These are phyloP conservation scores for Leptopilina myrica DNA, from an alignment of 2,888 invertebrate genomes.

Conservation along the genomic window DNA sequence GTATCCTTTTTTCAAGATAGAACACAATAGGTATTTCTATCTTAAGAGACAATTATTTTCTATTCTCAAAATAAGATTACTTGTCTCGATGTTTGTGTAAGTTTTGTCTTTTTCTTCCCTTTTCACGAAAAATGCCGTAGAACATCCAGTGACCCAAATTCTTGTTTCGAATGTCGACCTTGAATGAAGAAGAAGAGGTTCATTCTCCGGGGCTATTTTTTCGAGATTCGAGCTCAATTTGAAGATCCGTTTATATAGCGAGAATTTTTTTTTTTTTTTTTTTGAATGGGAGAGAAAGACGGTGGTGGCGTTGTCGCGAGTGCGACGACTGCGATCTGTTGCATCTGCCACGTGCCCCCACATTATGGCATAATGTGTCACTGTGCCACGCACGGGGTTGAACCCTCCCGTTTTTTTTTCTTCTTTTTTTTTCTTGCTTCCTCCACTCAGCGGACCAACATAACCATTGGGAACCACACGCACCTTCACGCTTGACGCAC, in stretches of 20 bases:
- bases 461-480: constrained; percentile 38
- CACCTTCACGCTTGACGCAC: constrained; percentile 26
- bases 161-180: constrained; percentile 48
- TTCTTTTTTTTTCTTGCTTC: neutral
- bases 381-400: constrained; percentile 69
- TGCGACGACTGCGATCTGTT: constrained; percentile 63
- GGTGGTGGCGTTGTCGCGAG: constrained; percentile 53
- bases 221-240: neutral
- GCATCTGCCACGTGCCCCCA: constrained; percentile 74
- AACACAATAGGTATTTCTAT: no score
- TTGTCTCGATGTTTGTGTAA: no score
- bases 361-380: constrained; percentile 75
- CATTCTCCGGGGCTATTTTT: constrained; percentile 1
- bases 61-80: no score
- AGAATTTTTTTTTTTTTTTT: no score
- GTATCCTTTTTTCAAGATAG: no score
- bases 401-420: constrained; percentile 42
- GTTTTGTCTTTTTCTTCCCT: no score
- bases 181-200: neutral
- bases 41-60: no score
- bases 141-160: constrained; percentile 45
- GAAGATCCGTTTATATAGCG: neutral
- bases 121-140: no score
- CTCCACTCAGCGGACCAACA: constrained; percentile 50
- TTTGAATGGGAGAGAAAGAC: constrained; percentile 49